Evolutionary conservation across 1,140 invertebrate genomes (phyloP).

Genomic region (Camponotus vicinus): DNA sequence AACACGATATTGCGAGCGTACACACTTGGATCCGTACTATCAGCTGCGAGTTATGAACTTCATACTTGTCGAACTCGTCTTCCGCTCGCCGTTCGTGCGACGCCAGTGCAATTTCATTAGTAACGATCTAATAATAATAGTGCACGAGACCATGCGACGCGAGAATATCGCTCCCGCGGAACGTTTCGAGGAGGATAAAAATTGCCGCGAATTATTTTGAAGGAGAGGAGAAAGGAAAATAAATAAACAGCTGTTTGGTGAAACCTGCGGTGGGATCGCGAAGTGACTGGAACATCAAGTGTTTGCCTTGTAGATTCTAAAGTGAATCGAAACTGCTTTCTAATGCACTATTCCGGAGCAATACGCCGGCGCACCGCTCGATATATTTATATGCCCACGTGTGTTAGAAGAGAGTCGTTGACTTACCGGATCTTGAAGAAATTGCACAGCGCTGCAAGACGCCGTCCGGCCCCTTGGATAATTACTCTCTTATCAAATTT

Average conservation of each 20-base stretch:
- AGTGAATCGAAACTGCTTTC: slow-evolving; percentile 32
- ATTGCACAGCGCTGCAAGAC: neutral
- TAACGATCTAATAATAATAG: slow-evolving; percentile 41
- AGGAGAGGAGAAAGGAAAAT: no score
- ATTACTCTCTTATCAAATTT: neutral
- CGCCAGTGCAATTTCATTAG: slow-evolving; percentile 2
- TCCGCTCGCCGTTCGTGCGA: neutral
- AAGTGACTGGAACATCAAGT: neutral
- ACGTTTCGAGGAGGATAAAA: slow-evolving; percentile 20
- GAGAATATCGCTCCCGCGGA: slow-evolving; percentile 9
- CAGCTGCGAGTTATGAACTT: slow-evolving; percentile 16
- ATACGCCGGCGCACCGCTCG: slow-evolving; percentile 17
- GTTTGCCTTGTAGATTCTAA: neutral
- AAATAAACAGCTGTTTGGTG: neutral
- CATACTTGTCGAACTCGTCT: neutral
- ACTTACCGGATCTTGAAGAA: slow-evolving; percentile 7
- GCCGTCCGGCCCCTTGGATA: neutral
- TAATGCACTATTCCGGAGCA: neutral
- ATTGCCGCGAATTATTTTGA: neutral
- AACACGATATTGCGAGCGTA: neutral
- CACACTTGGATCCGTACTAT: neutral
- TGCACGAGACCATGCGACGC: slow-evolving; percentile 11
- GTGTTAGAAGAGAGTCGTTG: neutral
- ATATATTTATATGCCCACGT: slow-evolving; percentile 36
- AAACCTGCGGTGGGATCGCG: neutral